Base-by-base conservation (phyloP, 1,140 invertebrate genomes). In the Protaetia brevitarsis region DNA sequence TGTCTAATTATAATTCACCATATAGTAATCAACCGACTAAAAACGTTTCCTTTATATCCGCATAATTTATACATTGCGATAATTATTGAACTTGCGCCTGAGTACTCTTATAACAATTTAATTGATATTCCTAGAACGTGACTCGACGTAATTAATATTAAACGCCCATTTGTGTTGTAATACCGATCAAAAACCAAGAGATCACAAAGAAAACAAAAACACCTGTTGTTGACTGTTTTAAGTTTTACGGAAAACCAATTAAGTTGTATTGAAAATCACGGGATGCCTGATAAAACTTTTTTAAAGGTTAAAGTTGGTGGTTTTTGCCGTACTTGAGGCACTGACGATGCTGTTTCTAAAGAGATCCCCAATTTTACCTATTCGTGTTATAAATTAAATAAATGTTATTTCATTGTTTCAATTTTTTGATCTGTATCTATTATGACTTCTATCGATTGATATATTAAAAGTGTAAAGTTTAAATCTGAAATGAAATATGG, bases 281-380 rank as follows among this genome's bases (percentile, higher is more conserved):
- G 41, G 19, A 10, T 19, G 41, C 41, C 19, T 19, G 16, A 16
- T 51, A 23, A 19, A 6, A 10, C 21, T 51, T 21, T 51, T 51
- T 51, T 51, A 51, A 51, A 51, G 26, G 41, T 51, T 23, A 23
- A 19, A 51, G 41, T 51, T 51, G 41, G 41, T n/a, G n/a, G n/a
- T n/a, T n/a, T n/a, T n/a, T n/a, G n/a, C n/a, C n/a, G n/a, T n/a
- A n/a, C n/a, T n/a, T n/a, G n/a, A n/a, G n/a, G n/a, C n/a, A n/a
- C n/a, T n/a, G n/a, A n/a, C n/a, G n/a, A n/a, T n/a, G n/a, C n/a
- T n/a, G n/a, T n/a, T n/a, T n/a, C n/a, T n/a, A n/a, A n/a, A n/a
- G n/a, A n/a, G n/a, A n/a, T n/a, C n/a, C n/a, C n/a, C n/a, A n/a
- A n/a, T n/a, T n/a, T n/a, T n/a, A n/a, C n/a, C n/a, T n/a, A n/a